Conservation (phyloP, 1,140 invertebrate species). For the Camponotus floridanus region DNA sequence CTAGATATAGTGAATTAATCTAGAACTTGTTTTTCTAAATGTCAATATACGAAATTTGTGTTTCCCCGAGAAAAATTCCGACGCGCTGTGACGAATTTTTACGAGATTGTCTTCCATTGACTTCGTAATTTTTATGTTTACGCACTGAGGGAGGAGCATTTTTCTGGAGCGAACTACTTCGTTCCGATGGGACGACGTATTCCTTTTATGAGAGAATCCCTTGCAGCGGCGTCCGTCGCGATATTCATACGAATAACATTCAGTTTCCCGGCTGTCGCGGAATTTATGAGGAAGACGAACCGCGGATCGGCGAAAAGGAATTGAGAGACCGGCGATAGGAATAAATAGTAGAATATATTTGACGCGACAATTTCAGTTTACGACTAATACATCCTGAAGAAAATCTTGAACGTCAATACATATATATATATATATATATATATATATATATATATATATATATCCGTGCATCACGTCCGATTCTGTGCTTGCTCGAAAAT, state of each 20-base stretch:
- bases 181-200: constrained; percentile 10
- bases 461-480: constrained; percentile 3
- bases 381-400: constrained; percentile 28
- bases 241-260: constrained; percentile 62
- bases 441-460: not conserved
- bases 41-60: not conserved
- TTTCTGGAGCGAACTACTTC: constrained; percentile 20
- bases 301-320: constrained; percentile 34
- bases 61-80: not conserved
- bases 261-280: constrained; percentile 38
- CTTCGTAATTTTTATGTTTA: constrained; percentile 54
- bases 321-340: constrained; percentile 41
- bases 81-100: constrained; percentile 16
- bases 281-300: constrained; percentile 48
- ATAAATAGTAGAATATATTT: constrained; percentile 54
- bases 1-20: not conserved
- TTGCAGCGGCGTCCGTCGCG: not conserved
- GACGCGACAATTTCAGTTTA: constrained; percentile 53
- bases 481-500: not conserved
- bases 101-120: not conserved
- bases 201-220: constrained; percentile 29
- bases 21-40: not conserved
- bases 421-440: no score
- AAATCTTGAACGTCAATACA: constrained; percentile 19
- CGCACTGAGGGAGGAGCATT: constrained; percentile 1